Evolutionary conservation across 2,113 vertebrate genomes (phyloP).

Genomic region (Calidris pygmaea): DNA sequence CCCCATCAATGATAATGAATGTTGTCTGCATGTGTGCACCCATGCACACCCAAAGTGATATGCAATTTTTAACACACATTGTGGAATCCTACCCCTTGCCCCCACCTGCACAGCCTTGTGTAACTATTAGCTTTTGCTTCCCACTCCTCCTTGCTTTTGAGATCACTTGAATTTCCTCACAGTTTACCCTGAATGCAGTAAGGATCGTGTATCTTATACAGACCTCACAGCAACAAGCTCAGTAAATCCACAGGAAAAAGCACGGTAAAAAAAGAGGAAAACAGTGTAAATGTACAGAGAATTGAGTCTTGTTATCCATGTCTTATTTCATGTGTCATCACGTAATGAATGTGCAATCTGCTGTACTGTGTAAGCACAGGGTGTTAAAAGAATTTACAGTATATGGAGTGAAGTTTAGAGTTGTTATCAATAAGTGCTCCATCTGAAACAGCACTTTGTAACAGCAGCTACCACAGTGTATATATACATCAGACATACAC

Average conservation of each 20-base stretch:
- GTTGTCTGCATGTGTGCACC: neutral
- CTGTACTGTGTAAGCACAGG: neutral
- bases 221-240: neutral
- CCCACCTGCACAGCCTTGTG: neutral
- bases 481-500: neutral
- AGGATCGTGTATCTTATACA: neutral
- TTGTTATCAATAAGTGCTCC: neutral
- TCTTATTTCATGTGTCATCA: slow-evolving; percentile 12
- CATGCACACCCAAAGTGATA: neutral
- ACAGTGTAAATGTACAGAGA: neutral
- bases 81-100: neutral
- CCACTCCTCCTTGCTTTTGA: neutral
- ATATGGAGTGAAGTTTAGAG: neutral
- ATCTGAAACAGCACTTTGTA: slow-evolving; percentile 36
- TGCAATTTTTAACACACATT: slow-evolving; percentile 3
- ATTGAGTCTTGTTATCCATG: neutral
- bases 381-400: slow-evolving; percentile 25
- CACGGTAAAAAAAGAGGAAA: neutral
- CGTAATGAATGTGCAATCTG: slow-evolving; percentile 6
- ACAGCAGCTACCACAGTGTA: neutral
- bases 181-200: neutral
- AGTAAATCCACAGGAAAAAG: neutral
- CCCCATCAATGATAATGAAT: slow-evolving; percentile 55
- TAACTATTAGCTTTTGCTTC: neutral
- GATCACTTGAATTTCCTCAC: neutral